Evolutionary conservation across 2,888 invertebrate genomes (phyloP), one percentile per base, ranked within the genome.

Genomic region (Therioaphis trifolii): DNA sequence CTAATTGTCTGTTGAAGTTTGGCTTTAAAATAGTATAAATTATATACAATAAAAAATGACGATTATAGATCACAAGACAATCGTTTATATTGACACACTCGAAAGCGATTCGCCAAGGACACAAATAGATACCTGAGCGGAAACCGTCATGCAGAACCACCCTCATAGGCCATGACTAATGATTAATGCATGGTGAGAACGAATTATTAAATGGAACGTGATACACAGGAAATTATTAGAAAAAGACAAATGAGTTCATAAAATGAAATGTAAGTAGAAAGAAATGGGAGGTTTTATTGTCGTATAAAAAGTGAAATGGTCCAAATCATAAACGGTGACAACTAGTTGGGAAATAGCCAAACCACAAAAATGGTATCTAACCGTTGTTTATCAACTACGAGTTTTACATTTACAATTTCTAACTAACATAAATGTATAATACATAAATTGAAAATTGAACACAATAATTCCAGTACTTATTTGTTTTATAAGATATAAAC

Each of bases 81-180:
- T 69, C 55, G 27, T 55, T 69, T 69, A 49, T 52, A 55, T 78
- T 68, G 68, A 78, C 55, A 69, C 78, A 79, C 55, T 69, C 27
- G 78, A 79, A 55, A 43, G 40, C 40, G n/a, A 79, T 79, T 79
- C 78, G 69, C 78, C 68, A 69, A 79, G 68, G 78, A 69, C 68
- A 24, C 40, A 55, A 68, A 68, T 40, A 78, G 40, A 69, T 27
- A 79, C 68, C 78, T 79, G 68, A 69, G 55, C 55, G 68, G 69
- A 69, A 69, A 69, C 78, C 78, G 78, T 69, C 78, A 69, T 69
- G 78, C 78, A 69, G 78, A 79, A 79, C 68, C 78, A 79, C 78
- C 78, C 78, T 79, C 55, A 14, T 43, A 43, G 11, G n/a, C 40
- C 78, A 79, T 79, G 68, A 79, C 78, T 69, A 79, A 77, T 77